Evolutionary conservation across 2,113 vertebrate genomes (phyloP).

Genomic region (Nettapus auritus): DNA sequence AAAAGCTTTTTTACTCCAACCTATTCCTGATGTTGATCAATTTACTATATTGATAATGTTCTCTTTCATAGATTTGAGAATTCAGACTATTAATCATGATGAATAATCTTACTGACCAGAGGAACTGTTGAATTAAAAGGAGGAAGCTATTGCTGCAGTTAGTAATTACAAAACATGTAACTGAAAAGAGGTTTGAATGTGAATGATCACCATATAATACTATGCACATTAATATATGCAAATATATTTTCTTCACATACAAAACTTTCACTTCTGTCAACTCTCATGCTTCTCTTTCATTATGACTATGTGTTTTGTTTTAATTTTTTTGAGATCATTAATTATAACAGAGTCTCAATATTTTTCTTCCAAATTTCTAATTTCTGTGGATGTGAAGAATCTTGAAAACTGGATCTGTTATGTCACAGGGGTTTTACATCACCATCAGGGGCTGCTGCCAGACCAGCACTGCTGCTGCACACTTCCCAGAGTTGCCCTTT

Average conservation of each 20-base stretch:
- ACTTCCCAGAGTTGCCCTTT: neutral
- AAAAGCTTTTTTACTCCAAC: neutral
- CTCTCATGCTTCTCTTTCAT: neutral
- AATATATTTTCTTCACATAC: neutral
- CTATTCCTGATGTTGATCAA: neutral
- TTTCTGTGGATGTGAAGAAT: neutral
- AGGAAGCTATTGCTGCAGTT: neutral
- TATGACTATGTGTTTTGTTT: neutral
- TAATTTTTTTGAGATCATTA: neutral
- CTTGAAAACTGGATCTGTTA: neutral
- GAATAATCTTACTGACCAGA: neutral
- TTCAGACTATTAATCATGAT: neutral
- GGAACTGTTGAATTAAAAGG: neutral
- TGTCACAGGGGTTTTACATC: neutral
- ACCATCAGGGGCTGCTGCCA: neutral
- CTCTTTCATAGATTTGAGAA: neutral
- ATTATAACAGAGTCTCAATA: neutral
- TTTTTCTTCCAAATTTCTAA: neutral
- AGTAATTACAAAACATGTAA: neutral
- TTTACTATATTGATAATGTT: neutral
- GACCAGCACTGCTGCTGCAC: neutral
- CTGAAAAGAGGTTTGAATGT: neutral
- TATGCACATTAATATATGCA: neutral
- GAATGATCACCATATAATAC: neutral
- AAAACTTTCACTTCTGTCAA: neutral